Evolutionary conservation across 2,888 invertebrate species (phyloP), one percentile per base, ranked within the genome.

Genomic region (Nymphalis urticae): DNA sequence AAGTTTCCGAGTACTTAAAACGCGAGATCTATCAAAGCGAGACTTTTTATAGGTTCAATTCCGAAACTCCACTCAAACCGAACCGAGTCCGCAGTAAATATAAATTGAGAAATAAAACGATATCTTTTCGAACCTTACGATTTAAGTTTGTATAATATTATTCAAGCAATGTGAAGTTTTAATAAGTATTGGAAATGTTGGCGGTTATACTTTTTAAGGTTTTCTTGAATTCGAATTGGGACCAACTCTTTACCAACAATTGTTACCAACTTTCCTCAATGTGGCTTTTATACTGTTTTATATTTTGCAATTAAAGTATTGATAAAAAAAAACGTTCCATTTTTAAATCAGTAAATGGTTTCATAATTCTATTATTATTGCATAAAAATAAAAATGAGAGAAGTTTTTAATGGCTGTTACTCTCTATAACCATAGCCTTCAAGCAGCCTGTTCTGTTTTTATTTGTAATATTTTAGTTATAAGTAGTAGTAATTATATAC

Each of bases 51-150:
- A 68, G 70, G 54, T 56, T 56, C 70, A 65, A 65, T 64, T 65
- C 70, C 50, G 48, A 67, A 70, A 62, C 60, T 66, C 61, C 64
- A 65, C 64, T 71, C 13, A 42, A 42, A 42, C 68, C 62, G 64
- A 67, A 63, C 64, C 70, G 68, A 68, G 70, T 64, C 64, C 64
- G 70, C 70, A 68, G 70, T 71, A 62, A 71, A 70, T 68, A 68
- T 71, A 71, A 68, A 71, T 71, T 71, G 68, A 64, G 64, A 53
- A 65, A 71, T 71, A 71, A 68, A 71, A 68, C 68, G 68, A 71
- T 71, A 71, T 68, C 53, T 54, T 42, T 61, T 27, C 7, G 53
- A 13, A 51, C 19, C 51, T 24, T 24, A 53, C 53, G 53, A 24
- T 24, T 53, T 27, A 32, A 56, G 27, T 56, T 56, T 56, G 54